Conservation (phyloP, 2,888 invertebrate genomes). For the Drosophila quinaria region DNA sequence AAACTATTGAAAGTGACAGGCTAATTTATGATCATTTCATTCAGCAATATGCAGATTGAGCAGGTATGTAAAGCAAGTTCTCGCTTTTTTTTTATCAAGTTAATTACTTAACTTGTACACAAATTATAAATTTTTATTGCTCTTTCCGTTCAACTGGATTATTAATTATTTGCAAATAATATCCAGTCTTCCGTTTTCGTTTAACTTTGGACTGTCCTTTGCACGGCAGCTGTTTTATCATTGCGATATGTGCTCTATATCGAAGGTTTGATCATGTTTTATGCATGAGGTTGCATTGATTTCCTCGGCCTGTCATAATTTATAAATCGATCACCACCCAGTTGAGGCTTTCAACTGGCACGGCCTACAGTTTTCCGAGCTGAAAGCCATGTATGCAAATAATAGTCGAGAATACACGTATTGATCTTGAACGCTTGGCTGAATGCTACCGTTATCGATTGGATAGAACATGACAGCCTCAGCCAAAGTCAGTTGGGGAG, state of each 20-base stretch:
- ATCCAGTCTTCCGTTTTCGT: slow-evolving; percentile 17
- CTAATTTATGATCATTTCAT: slow-evolving; percentile 51
- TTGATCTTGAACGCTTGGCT: slow-evolving; percentile 77
- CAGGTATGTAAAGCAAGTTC: slow-evolving; percentile 17
- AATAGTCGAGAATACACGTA: slow-evolving; percentile 39
- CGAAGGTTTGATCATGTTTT: slow-evolving; percentile 44
- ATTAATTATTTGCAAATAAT: slow-evolving; percentile 4
- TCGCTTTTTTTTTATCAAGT: slow-evolving; percentile 2
- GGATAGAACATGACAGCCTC: slow-evolving; percentile 57
- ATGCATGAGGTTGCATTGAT: slow-evolving; percentile 61
- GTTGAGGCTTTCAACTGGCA: slow-evolving; percentile 52
- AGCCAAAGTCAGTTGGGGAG: slow-evolving; percentile 15
- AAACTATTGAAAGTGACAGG: slow-evolving; percentile 72
- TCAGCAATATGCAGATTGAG: slow-evolving; percentile 22
- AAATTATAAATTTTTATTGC: slow-evolving; percentile 8
- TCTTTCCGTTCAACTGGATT: neutral
- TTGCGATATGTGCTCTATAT: slow-evolving; percentile 21
- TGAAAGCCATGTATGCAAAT: slow-evolving; percentile 61
- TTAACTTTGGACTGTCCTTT: slow-evolving; percentile 37
- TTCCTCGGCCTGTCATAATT: slow-evolving; percentile 65
- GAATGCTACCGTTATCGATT: slow-evolving; percentile 59
- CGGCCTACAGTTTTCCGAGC: slow-evolving; percentile 58
- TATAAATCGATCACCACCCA: slow-evolving; percentile 60
- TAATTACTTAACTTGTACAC: too few relatives aligned
- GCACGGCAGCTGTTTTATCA: neutral